Base-by-base conservation (phyloP, 2,888 invertebrate genomes). In the Parnassius orleans region DNA sequence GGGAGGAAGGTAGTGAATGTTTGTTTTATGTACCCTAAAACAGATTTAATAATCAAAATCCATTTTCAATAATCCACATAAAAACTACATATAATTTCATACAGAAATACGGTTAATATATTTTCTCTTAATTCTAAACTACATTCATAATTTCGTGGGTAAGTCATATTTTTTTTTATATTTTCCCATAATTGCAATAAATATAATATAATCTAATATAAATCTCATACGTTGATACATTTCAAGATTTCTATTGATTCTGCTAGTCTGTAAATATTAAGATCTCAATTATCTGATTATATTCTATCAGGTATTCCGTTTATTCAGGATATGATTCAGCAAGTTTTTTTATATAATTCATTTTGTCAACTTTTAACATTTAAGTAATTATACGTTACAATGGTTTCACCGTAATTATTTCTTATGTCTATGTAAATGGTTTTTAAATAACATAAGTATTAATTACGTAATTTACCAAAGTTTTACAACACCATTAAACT, bases 41-140 rank as follows among this genome's bases (percentile, higher is more conserved):
- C 83, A 87, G 76, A 86, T 89, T 60, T 66, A 68, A 79, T 78
- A 80, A 90, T 90, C 86, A 90, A 90, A 89, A 90, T 83, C 84
- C 86, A 89, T 78, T 82, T 84, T 87, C 84, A 84, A 87, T 89
- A 81, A 84, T 87, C 81, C 88, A 90, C 90, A 90, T 91, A 90
- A 86, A 90, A 90, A 90, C 90, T 90, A 91, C 91, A 89, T 91
- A 90, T 91, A 90, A 91, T 91, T 89, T 90, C 90, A 90, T 91
- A 91, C 90, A 90, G 91, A 91, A 91, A 91, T 91, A 91, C 90
- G 91, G 84, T 90, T 91, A 91, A 90, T 91, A 91, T 90, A 90
- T 88, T 90, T 63, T 83, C 83, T 81, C 87, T 89, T 90, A 90
- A 66, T 66, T 81, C 87, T 89, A 82, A 79, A 81, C 90, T 90